phyloP scores from a whole-genome alignment of 1,140 invertebrate genomes.

The Argopecten irradians region DNA sequence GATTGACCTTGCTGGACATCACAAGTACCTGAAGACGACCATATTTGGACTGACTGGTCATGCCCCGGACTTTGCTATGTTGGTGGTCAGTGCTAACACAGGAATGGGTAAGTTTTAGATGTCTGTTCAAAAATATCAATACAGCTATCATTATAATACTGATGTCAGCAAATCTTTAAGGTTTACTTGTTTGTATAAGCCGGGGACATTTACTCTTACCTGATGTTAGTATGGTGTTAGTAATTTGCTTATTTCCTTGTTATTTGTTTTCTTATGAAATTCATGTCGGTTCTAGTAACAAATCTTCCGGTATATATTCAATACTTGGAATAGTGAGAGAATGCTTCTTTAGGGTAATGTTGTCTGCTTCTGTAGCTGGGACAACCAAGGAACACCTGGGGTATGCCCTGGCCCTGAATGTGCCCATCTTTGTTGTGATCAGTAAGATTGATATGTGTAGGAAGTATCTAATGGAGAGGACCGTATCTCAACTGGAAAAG shows the following conservation, averaged over 20 bases:
- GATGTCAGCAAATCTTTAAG: too few species aligned
- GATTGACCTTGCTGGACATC: conserved; percentile 97
- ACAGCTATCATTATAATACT: too few species aligned
- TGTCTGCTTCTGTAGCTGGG: conserved; percentile 82
- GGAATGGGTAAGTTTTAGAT: conserved; percentile 73
- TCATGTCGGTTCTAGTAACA: too few species aligned
- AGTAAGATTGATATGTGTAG: conserved; percentile 99
- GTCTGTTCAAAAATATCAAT: neutral
- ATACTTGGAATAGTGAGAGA: neutral
- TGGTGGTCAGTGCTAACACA: conserved; percentile 85
- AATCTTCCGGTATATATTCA: neutral
- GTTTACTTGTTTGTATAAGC: too few species aligned
- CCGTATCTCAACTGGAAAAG: conserved; percentile 92
- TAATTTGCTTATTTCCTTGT: too few species aligned
- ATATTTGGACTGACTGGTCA: conserved; percentile 95
- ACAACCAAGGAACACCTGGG: conserved; percentile 99
- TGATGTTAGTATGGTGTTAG: too few species aligned
- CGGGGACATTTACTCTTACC: too few species aligned
- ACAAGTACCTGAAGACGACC: conserved; percentile 96
- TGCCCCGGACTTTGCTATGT: conserved; percentile 95
- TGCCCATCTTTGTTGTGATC: conserved; percentile 99
- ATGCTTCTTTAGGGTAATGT: neutral
- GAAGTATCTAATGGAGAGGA: conserved; percentile 95
- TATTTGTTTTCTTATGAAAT: too few species aligned
- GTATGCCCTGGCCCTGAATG: conserved; percentile 93